Percentiles rank a stretch among this genome's conserved stretches.
phyloP scores from a whole-genome alignment of 2,113 vertebrate genomes.

The Oryzias curvinotus region DNA sequence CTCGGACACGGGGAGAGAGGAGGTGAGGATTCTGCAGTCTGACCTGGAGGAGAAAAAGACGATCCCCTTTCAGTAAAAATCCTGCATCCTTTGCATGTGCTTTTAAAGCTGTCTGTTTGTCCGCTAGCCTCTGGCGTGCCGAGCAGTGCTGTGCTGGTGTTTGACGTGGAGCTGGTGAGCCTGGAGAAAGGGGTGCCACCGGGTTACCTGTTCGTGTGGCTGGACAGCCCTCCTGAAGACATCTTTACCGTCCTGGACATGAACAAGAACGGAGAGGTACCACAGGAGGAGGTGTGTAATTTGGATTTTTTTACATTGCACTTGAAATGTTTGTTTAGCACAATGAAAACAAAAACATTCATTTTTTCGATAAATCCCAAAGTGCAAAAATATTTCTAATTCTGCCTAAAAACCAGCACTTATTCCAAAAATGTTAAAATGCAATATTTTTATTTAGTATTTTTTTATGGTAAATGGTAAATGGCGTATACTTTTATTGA shows the following conservation, averaged over 20 bases:
- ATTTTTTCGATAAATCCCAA: too few relatives aligned
- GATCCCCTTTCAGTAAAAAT: neutral
- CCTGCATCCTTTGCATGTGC: neutral
- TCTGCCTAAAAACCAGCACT: too few relatives aligned
- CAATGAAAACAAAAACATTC: too few relatives aligned
- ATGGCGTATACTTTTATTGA: too few relatives aligned
- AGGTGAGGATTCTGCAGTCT: conserved; percentile 76
- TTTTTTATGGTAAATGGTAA: too few relatives aligned
- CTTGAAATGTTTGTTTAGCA: too few relatives aligned
- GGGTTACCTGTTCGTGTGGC: conserved; percentile 95
- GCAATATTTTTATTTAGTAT: too few relatives aligned
- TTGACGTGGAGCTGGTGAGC: conserved; percentile 88
- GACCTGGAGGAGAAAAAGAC: neutral
- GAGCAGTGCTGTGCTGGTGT: conserved; percentile 88
- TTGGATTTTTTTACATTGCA: neutral
- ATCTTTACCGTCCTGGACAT: conserved; percentile 86
- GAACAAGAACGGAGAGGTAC: conserved; percentile 85
- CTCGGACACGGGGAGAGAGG: conserved; percentile 89
- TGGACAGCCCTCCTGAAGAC: conserved; percentile 76
- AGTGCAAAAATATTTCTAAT: too few relatives aligned
- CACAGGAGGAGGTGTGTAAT: conserved; percentile 81
- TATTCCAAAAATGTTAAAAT: too few relatives aligned
- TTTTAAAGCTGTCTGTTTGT: neutral
- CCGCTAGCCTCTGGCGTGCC: conserved; percentile 86
- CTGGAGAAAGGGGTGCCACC: conserved; percentile 87